phyloP scores from a whole-genome alignment of 2,113 vertebrate genomes.

The Anarhynchus alexandrinus region DNA sequence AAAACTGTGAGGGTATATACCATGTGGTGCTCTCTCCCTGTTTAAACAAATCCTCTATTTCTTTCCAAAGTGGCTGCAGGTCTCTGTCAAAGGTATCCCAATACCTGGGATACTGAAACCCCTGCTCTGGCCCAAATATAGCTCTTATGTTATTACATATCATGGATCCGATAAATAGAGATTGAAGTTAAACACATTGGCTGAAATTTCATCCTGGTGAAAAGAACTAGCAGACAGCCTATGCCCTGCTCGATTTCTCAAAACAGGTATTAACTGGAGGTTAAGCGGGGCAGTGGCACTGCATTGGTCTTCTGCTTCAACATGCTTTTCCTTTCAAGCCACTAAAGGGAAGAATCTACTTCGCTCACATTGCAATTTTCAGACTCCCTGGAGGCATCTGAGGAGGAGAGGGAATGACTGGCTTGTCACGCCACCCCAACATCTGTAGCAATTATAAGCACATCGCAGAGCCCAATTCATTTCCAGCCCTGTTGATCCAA shows the following conservation, averaged over 20 bases:
- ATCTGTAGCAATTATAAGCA: background rate
- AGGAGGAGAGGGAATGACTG: background rate
- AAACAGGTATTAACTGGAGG: background rate
- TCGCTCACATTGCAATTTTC: background rate
- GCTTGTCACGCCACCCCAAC: background rate
- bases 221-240: background rate
- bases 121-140: background rate
- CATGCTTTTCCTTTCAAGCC: background rate
- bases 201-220: background rate
- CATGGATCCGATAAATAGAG: background rate
- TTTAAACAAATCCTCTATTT: background rate
- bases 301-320: background rate
- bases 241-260: background rate
- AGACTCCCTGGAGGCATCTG: rapidly evolving
- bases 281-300: background rate
- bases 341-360: background rate
- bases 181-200: background rate
- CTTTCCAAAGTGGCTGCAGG: background rate
- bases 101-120: background rate
- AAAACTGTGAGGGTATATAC: background rate
- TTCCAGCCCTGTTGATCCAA: background rate
- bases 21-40: background rate
- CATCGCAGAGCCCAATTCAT: background rate
- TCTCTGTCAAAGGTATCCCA: background rate
- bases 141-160: background rate